Conservation (phyloP, 2,113 vertebrate species). For the Mystacornis crossleyi region DNA sequence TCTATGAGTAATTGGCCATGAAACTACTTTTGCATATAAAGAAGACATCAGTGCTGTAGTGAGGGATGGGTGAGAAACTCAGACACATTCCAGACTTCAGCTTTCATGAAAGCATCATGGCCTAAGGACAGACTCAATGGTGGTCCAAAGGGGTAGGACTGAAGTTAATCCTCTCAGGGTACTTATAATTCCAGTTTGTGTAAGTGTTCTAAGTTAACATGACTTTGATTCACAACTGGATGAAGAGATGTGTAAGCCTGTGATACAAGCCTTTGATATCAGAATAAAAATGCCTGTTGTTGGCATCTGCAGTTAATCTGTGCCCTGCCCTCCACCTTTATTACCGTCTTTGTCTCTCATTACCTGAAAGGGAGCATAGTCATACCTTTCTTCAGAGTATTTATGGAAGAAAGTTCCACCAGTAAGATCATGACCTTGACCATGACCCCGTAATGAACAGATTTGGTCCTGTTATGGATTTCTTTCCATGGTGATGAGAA, state of each 20-base stretch:
- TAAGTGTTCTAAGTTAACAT: not conserved
- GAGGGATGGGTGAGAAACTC: not conserved
- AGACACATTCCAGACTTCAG: not conserved
- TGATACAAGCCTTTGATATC: not conserved
- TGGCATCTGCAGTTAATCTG: not conserved
- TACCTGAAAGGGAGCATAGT: not conserved
- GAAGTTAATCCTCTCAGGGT: not conserved
- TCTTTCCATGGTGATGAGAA: not conserved
- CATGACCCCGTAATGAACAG: not conserved
- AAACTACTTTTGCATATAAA: not conserved
- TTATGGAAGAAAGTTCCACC: not conserved
- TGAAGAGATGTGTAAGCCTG: not conserved
- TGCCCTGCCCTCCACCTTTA: not conserved
- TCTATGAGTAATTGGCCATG: not conserved
- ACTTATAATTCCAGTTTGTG: not conserved
- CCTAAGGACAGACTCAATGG: not conserved
- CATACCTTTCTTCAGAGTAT: not conserved
- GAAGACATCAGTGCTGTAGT: not conserved
- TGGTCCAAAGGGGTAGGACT: not conserved
- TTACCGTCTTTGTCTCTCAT: not conserved
- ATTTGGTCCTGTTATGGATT: not conserved
- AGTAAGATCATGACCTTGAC: not conserved
- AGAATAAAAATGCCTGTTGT: not conserved
- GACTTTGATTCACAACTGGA: not conserved
- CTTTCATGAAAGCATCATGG: not conserved